Evolutionary conservation across 2,113 vertebrate species (phyloP), one percentile per base, ranked within the genome.

Genomic region (Collichthys lucidus): DNA sequence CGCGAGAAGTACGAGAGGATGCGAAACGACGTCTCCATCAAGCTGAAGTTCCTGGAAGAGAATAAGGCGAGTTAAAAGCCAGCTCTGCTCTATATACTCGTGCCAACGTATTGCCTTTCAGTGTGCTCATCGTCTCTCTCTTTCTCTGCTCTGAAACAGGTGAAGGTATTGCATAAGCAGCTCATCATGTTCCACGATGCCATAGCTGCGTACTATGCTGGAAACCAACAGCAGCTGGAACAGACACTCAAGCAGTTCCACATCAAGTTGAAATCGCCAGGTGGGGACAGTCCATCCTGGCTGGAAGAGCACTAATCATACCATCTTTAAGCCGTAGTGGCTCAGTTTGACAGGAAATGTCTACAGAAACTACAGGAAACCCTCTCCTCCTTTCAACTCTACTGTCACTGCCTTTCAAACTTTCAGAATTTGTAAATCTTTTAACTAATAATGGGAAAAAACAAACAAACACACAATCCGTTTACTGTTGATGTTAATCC

Each of bases 211-310:
- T 99, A 99, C 94, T 99, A 98, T 72, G 96, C 98, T 50, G 98
- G 98, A 74, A 99, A 99, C 93, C 98, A 99, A 89, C 96, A 99
- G 94, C 97, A 99, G 91, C 97, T 99, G 89, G 98, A 99, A 94
- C 95, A 98, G 96, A 99, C 98, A 60, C 97, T 99, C 86, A 97
- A 97, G 95, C 97, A 98, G 94, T 99, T 99, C 93, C 98, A 99
- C 89, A 97, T 99, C 96, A 99, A 99, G 93, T 96, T 98, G 96
- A 99, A 98, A 97, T 95, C 95, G 85, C 97, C 98, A n/a, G 98
- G 98, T 74, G 95, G 94, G 66, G 97, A 99, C 77, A 94, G 91
- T 77, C 97, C 98, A 0, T 99, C 98, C 57, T 99, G 98, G 98
- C 95, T 99, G 64, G 98, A 99, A 93, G 96, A 98, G 91, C 96